Evolutionary conservation across 1,140 invertebrate species (phyloP).

Genomic region (Lepidostoma basale): DNA sequence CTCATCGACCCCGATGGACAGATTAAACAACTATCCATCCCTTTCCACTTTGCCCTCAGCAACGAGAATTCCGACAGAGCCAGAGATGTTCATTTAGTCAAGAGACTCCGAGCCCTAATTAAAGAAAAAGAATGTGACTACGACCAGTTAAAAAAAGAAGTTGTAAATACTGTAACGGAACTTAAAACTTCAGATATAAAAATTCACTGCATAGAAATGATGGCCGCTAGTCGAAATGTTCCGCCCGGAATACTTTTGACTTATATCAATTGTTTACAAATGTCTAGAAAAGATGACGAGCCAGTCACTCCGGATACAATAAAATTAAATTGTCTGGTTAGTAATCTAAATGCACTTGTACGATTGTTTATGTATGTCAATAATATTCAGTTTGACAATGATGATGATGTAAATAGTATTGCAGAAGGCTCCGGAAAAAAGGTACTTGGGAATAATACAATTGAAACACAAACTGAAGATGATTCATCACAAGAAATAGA

Average conservation of each 20-base stretch:
- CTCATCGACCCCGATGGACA: conserved; percentile 82
- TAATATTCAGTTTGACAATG: conserved; percentile 20
- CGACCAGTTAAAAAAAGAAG: conserved; percentile 60
- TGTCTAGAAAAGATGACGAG: conserved; percentile 48
- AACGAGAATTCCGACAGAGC: conserved; percentile 86
- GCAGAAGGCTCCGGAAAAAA: neutral
- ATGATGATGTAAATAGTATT: neutral
- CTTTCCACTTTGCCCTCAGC: conserved; percentile 88
- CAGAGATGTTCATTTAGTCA: conserved; percentile 84
- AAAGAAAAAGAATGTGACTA: conserved; percentile 55
- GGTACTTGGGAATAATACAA: neutral
- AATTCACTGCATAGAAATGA: conserved; percentile 73
- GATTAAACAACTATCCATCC: conserved; percentile 82
- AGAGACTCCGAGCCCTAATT: conserved; percentile 74
- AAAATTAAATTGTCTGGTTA: conserved; percentile 45
- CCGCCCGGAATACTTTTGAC: conserved; percentile 61
- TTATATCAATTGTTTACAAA: conserved; percentile 60
- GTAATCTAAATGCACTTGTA: conserved; percentile 45
- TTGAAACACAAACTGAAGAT: conserved; percentile 1
- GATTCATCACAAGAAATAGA: neutral
- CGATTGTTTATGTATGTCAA: conserved; percentile 37
- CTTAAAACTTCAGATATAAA: conserved; percentile 77
- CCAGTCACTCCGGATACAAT: conserved; percentile 30
- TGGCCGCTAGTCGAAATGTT: conserved; percentile 68
- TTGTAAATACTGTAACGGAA: conserved; percentile 64